Evolutionary conservation across 2,888 invertebrate genomes (phyloP), one percentile per base, ranked within the genome.

Genomic region (Chesias legatella): DNA sequence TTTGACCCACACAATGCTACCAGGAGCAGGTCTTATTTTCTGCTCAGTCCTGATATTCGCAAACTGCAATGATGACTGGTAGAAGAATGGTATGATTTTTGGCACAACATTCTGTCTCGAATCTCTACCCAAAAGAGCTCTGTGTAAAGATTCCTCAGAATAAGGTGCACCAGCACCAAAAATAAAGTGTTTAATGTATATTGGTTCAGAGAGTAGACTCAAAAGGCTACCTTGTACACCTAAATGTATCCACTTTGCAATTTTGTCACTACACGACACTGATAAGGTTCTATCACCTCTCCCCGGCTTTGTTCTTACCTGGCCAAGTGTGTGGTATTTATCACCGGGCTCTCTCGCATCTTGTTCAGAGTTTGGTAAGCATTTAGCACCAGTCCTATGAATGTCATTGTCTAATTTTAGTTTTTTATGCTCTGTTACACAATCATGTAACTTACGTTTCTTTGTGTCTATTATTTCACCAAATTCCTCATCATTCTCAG

Each of bases 241-340:
- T 21, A 96, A 67, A 45, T 94, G 85, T 65, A 94, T 92, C 98
- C 98, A 98, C 60, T 93, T 92, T 1, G 96, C 92, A 7, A 98
- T 83, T 89, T 98, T 98, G 79, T 98, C 98, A 75, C 97, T 98
- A 75, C 98, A 98, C 0, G 97, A 97, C 60, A 98, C 92, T 6
- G 97, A 97, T 26, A 95, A 73, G 0, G 98, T 98, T 31, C 92
- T 92, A 68, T 95, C 94, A 0, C 98, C 98, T 63, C 97, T 89
- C 0, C 97, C 98, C 17, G 98, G 98, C 77, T 98, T 98, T 0
- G 93, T 96, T 40, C 98, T 89, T 6, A 95, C 89, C 55, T 90
- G 91, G 17, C 95, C 94, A 7, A 92, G 67, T 29, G 89, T 72
- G 67, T 96, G 96, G 69, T 94, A 94, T 52, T 72, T 66, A 33